Conservation (phyloP, 2,113 vertebrate genomes). For the Poeciliopsis prolifica region DNA sequence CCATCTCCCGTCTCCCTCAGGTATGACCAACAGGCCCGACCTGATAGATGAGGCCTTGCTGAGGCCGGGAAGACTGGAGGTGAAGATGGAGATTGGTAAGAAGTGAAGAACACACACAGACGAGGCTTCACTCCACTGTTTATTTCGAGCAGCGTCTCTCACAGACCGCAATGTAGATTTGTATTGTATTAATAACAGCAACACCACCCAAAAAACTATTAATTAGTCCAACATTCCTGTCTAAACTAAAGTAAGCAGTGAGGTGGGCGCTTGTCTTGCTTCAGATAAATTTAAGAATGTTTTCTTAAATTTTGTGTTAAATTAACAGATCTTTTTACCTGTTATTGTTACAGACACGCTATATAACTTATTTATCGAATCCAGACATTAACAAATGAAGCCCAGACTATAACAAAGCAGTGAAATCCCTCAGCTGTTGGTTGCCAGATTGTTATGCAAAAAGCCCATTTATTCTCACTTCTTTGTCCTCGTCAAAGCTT, state of each 20-base stretch:
- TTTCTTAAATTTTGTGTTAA: neutral
- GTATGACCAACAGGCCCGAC: conserved; percentile 98
- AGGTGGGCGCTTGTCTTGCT: neutral
- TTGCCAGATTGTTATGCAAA: too few relatives aligned
- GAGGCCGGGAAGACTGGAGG: conserved; percentile 93
- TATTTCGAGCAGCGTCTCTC: neutral
- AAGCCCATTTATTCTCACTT: too few relatives aligned
- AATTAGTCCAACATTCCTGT: neutral
- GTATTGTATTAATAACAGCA: neutral
- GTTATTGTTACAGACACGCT: neutral
- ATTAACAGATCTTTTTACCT: neutral
- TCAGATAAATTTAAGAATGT: neutral
- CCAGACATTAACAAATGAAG: conserved; percentile 2
- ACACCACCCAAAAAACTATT: neutral
- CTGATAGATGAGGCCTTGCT: conserved; percentile 96
- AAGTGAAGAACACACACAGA: neutral
- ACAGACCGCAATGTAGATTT: neutral
- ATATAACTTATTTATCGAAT: neutral
- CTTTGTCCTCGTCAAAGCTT: neutral
- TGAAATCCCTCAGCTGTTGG: neutral
- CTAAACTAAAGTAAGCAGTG: neutral
- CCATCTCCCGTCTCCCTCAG: conserved; percentile 71
- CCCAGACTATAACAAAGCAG: neutral
- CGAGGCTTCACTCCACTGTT: neutral
- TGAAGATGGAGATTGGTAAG: conserved; percentile 99